These are phyloP conservation scores for Clavelina lepadiformis DNA, from an alignment of 23 tunicate genomes.

Conservation along the genomic window DNA sequence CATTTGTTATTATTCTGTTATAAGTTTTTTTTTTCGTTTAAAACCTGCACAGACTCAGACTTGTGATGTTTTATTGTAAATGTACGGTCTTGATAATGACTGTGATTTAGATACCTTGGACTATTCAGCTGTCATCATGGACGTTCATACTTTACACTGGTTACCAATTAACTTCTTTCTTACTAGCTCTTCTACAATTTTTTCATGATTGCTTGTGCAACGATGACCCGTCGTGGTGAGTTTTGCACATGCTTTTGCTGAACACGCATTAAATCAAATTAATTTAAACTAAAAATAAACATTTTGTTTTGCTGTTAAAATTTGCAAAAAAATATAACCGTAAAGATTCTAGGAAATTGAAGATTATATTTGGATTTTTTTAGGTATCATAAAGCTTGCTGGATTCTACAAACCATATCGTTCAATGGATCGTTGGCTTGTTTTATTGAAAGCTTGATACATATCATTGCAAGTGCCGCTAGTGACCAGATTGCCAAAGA, in stretches of 20 bases:
- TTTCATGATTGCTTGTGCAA: slow-evolving; percentile 81
- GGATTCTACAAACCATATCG: slow-evolving; percentile 36
- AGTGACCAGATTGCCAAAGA: slow-evolving; percentile 3
- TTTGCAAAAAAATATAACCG: neutral
- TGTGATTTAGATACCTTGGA: slow-evolving; percentile 10
- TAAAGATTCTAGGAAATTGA: no score
- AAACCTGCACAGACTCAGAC: neutral
- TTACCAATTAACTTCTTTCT: slow-evolving; percentile 32
- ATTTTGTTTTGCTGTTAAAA: neutral
- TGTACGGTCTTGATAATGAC: neutral
- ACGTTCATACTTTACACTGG: slow-evolving; percentile 37
- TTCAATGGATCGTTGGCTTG: slow-evolving; percentile 46
- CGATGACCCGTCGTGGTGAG: slow-evolving; percentile 72
- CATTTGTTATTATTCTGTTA: no score
- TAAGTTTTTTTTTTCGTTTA: no score
- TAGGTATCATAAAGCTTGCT: slow-evolving; percentile 59
- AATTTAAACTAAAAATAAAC: neutral
- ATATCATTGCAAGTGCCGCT: slow-evolving; percentile 7
- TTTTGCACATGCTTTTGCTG: neutral
- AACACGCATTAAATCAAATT: neutral
- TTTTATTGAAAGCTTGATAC: slow-evolving; percentile 26
- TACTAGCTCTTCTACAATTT: slow-evolving; percentile 41
- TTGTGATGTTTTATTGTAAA: neutral
- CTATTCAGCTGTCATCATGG: slow-evolving; percentile 24
- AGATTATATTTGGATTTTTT: no score